Base-by-base conservation (phyloP, 2,113 vertebrate species). In the Fulmarus glacialis region DNA sequence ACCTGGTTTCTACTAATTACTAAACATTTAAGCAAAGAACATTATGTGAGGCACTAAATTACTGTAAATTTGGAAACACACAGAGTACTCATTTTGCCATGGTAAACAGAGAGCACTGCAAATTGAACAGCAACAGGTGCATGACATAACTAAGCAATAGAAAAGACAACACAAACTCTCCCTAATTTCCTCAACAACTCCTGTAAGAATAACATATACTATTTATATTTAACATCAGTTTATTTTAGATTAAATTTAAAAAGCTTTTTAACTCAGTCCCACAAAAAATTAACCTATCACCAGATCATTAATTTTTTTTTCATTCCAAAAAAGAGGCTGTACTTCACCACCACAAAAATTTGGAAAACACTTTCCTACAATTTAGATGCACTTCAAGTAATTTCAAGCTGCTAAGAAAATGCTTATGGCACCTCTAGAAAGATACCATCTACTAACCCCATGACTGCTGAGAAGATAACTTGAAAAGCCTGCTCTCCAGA, bases 21-120 rank as follows among this genome's bases (percentile, higher is more conserved):
- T 74, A 92, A 97, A 92, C 96, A 89, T 94, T 96, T 94, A 97
- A 89, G 97, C 74, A 86, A 90, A 84, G 85, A 97, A 96, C 89
- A 95, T 74, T 52, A 89, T 70, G 83, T 96, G 94, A 95, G 53
- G 52, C 72, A 74, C 79, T 83, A 97, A 95, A 91, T 94, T n/a
- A 85, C 50, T 77, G 74, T 73, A 87, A 91, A 97, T 89, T 92
- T 91, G 81, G 93, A 91, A 96, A 81, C 47, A 53, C 53, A 52
- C 17, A 80, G 77, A 94, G 71, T 52, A 82, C 56, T 68, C 24
- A 6, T 82, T 48, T 81, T 82, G 80, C 67, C 63, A 23, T 1
- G 16, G 94, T 96, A 97, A 97, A 96, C 96, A 94, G 62, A 30
- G 59, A 74, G 40, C 87, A 86, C 53, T 68, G 40, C 89, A 83